Conservation (phyloP, 2,113 vertebrate genomes). For the Callipepla squamata region DNA sequence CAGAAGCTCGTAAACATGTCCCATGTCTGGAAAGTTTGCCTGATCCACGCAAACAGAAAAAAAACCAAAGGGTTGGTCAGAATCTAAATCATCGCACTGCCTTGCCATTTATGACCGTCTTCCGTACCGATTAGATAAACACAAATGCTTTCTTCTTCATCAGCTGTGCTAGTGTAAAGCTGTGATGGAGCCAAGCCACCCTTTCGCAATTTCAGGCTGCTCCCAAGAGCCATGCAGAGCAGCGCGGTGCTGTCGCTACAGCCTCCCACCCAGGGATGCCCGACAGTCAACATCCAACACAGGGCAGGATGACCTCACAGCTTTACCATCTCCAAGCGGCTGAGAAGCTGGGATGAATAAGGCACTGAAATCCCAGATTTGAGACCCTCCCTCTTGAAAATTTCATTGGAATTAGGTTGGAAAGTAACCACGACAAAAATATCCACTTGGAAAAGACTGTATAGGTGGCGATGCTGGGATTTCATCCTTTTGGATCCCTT, state of each 20-base stretch:
- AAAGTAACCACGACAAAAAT: background rate
- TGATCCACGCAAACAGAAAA: background rate
- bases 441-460: background rate
- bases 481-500: background rate
- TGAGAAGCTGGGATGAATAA: background rate
- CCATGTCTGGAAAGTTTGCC: background rate
- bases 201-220: background rate
- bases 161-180: background rate
- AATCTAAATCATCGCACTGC: background rate
- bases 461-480: background rate
- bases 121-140: background rate
- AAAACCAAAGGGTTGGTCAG: background rate
- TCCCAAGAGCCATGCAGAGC: background rate
- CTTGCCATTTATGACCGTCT: background rate
- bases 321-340: background rate
- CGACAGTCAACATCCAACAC: accelerated
- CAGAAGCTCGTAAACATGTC: constrained; percentile 13
- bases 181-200: background rate
- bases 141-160: background rate
- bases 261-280: background rate
- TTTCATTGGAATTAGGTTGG: background rate
- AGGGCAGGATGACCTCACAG: background rate
- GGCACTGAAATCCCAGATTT: background rate
- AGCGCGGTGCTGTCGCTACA: background rate
- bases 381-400: background rate